A percentile compares a stretch with the other conserved stretches of the same genome.
Evolutionary conservation across 2,888 invertebrate species (phyloP).

Genomic region (Auanema freiburgensis): DNA sequence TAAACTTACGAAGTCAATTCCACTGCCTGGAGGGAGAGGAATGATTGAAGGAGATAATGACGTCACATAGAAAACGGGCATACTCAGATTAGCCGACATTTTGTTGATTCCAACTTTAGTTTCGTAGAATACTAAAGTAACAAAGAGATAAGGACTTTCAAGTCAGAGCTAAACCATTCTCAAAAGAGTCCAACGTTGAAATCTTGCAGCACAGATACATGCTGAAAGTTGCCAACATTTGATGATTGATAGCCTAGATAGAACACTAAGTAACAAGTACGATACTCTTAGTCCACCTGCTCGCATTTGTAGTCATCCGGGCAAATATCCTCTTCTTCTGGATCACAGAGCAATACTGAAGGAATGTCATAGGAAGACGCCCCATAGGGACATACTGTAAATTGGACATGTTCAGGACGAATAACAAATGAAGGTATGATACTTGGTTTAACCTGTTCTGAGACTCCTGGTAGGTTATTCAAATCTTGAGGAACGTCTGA

Average conservation of each 20-base stretch:
- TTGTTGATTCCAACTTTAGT: slow-evolving; percentile 56
- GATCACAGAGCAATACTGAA: slow-evolving; percentile 49
- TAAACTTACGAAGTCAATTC: slow-evolving; percentile 45
- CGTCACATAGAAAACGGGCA: slow-evolving; percentile 55
- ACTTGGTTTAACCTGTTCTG: slow-evolving; percentile 55
- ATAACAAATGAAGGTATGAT: slow-evolving; percentile 2
- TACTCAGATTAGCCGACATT: slow-evolving; percentile 48
- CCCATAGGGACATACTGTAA: slow-evolving; percentile 50
- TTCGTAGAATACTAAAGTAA: slow-evolving; percentile 49
- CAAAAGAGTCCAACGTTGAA: slow-evolving; percentile 45
- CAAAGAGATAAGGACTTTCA: not conserved
- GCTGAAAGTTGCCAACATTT: slow-evolving; percentile 51
- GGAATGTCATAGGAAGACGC: slow-evolving; percentile 50
- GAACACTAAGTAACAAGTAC: not conserved
- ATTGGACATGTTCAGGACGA: not conserved
- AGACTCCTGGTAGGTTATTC: slow-evolving; percentile 48
- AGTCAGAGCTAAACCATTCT: slow-evolving; percentile 38
- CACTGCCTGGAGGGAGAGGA: slow-evolving; percentile 43
- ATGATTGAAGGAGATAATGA: slow-evolving; percentile 50
- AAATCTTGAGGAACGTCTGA: slow-evolving; percentile 48
- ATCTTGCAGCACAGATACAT: slow-evolving; percentile 55
- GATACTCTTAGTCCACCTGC: slow-evolving; percentile 14
- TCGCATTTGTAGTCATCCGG: slow-evolving; percentile 45
- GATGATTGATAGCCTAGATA: slow-evolving; percentile 42
- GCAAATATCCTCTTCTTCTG: slow-evolving; percentile 46